Evolutionary conservation across 1,140 invertebrate genomes (phyloP).

Genomic region (Apocrypta bakeri): DNA sequence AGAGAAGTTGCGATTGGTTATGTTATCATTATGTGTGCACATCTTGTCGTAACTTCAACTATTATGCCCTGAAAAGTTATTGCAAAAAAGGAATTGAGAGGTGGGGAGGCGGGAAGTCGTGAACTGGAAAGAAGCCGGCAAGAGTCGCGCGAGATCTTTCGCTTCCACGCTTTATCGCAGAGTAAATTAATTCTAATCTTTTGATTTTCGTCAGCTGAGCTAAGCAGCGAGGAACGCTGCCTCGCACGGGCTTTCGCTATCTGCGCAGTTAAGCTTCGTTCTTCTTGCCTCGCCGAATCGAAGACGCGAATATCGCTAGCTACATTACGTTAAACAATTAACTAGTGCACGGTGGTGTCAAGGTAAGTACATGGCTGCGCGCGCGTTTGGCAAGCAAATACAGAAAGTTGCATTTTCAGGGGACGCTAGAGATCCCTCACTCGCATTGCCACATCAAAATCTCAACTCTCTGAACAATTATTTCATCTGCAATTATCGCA

Average conservation of each 20-base stretch:
- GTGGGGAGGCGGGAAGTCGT: constrained; percentile 21
- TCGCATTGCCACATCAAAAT: constrained; percentile 15
- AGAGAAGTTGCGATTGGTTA: constrained; percentile 28
- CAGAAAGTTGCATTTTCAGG: background rate
- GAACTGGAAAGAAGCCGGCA: constrained; percentile 3
- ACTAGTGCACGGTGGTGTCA: constrained; percentile 16
- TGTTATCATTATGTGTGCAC: constrained; percentile 14
- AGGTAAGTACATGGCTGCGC: constrained; percentile 35
- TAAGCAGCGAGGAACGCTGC: background rate
- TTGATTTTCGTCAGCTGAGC: constrained; percentile 2
- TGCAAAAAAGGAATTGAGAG: background rate
- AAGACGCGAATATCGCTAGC: background rate
- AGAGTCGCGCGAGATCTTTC: constrained; percentile 5
- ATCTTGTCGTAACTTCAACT: background rate
- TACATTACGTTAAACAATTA: background rate
- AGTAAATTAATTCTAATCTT: background rate
- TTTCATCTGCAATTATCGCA: no score
- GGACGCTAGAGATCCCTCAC: background rate
- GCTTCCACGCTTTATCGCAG: background rate
- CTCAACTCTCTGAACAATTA: no score
- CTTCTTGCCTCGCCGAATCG: constrained; percentile 1
- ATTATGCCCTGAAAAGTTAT: background rate
- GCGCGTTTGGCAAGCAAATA: constrained; percentile 30
- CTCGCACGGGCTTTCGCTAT: constrained; percentile 7
- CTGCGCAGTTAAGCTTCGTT: background rate